Base-by-base conservation (phyloP, 2,797 vertebrate genomes). In the Xerus rutilus region DNA sequence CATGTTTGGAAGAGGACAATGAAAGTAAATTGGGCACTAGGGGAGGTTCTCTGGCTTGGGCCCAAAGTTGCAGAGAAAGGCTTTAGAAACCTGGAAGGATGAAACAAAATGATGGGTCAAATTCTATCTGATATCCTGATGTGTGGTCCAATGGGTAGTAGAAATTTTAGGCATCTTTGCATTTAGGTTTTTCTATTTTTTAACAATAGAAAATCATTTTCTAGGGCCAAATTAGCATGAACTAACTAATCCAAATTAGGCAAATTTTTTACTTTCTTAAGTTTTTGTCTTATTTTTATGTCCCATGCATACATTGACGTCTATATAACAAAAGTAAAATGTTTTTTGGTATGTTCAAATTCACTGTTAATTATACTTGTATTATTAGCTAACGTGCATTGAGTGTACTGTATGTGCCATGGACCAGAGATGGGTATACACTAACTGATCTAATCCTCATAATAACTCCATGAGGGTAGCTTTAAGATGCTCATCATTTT, bases 121-220 rank as follows among this genome's bases (percentile, higher is more conserved):
- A 52, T 77, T 25, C 5, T 35, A 8, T 73, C 70, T 79, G 28
- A 49, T 83, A 79, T 64, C 4, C 47, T 18, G 0, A 67, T 0
- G 7, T 43, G 7, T 73, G 35, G 39, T 90, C 20, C 9, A 91
- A n/a, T 45, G n/a, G 7, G n/a, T 21, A 30, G n/a, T 67, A 79
- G 86, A 86, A 78, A 88, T 45, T 57, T 54, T 21, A 86, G 73
- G 28, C 39, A 67, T 54, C 18, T 59, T 93, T 87, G 23, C 81
- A 65, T 85, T 67, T 28, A 57, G 49, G n/a, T 32, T 59, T 87
- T 83, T 91, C 70, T 78, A 1, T 65, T 95, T 86, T 90, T 59
- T 73, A 78, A 43, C n/a, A 84, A 20, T 45, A 65, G 28, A 91
- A 77, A 72, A 23, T 4, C 21, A 57, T 65, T 93, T 81, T 70